These are phyloP conservation scores for Drosophila merina DNA, from an alignment of 2,888 invertebrate species.

Conservation along the genomic window DNA sequence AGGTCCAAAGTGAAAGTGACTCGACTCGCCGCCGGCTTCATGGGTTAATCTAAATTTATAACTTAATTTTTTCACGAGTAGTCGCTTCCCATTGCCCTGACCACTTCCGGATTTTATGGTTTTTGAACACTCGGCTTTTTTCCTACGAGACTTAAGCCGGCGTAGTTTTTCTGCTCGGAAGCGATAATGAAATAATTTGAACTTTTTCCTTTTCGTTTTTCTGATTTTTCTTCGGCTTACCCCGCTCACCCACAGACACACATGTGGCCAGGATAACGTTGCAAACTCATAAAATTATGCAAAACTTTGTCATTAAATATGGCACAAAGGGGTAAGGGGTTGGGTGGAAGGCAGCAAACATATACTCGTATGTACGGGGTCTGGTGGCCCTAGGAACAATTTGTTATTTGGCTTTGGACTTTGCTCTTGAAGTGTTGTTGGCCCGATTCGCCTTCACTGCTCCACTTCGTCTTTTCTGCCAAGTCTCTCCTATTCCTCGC, in stretches of 20 bases:
- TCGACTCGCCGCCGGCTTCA: constrained; percentile 38
- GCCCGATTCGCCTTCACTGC: constrained; percentile 26
- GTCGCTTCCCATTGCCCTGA: constrained; percentile 38
- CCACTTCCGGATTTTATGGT: constrained; percentile 46
- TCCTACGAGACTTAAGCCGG: constrained; percentile 32
- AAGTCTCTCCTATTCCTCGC: not conserved
- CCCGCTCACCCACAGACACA: constrained; percentile 26
- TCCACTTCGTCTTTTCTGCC: not conserved
- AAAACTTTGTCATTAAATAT: constrained; percentile 79
- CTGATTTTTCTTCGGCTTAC: constrained; percentile 49
- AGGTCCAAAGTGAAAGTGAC: constrained; percentile 32
- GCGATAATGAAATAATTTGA: constrained; percentile 81
- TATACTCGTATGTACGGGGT: not conserved
- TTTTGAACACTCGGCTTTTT: constrained; percentile 39
- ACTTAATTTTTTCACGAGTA: constrained; percentile 65
- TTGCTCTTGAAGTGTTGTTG: constrained; percentile 63
- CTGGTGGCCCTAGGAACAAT: constrained; percentile 53
- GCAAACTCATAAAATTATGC: constrained; percentile 76
- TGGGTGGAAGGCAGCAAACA: not conserved
- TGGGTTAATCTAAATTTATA: constrained; percentile 79
- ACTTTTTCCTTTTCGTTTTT: constrained; percentile 52
- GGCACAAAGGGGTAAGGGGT: constrained; percentile 29
- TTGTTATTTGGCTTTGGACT: constrained; percentile 71
- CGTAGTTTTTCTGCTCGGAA: constrained; percentile 58
- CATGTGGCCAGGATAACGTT: constrained; percentile 34